Percentiles rank a stretch among this genome's conserved stretches.
Evolutionary conservation across 2,797 vertebrate genomes (phyloP).

Genomic region (Coreius guichenoti): DNA sequence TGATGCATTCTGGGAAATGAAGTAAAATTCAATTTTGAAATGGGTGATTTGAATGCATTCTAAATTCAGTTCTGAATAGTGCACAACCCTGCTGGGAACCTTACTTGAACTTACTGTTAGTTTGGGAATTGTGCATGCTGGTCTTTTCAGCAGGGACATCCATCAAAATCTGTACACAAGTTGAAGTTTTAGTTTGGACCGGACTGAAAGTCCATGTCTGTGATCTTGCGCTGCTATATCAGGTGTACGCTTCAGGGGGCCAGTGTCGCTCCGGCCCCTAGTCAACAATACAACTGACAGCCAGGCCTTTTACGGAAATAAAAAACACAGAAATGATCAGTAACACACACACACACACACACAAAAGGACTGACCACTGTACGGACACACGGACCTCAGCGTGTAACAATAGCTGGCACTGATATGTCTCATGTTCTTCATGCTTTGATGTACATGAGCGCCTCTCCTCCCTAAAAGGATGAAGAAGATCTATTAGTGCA

Average conservation of each 20-base stretch:
- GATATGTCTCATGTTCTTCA: constrained; percentile 39
- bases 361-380: neutral
- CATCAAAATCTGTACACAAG: neutral
- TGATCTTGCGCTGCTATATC: constrained; percentile 15
- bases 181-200: constrained; percentile 1
- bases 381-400: neutral
- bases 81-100: constrained; percentile 21
- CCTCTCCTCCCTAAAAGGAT: constrained; percentile 60
- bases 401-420: constrained; percentile 47
- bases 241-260: constrained; percentile 26
- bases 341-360: neutral
- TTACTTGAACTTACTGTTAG: constrained; percentile 21
- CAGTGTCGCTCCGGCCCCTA: constrained; percentile 40
- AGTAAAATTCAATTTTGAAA: neutral
- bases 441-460: constrained; percentile 55
- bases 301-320: constrained; percentile 61
- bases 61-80: neutral
- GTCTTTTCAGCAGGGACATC: constrained; percentile 18
- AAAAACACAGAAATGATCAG: constrained; percentile 13
- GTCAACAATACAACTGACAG: constrained; percentile 56
- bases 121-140: neutral
- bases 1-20: neutral
- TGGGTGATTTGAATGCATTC: neutral
- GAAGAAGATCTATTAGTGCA: constrained; percentile 42
- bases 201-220: neutral